These are phyloP conservation scores for Himalopsyche kuldschensis DNA, from an alignment of 2,888 invertebrate species.

Conservation along the genomic window DNA sequence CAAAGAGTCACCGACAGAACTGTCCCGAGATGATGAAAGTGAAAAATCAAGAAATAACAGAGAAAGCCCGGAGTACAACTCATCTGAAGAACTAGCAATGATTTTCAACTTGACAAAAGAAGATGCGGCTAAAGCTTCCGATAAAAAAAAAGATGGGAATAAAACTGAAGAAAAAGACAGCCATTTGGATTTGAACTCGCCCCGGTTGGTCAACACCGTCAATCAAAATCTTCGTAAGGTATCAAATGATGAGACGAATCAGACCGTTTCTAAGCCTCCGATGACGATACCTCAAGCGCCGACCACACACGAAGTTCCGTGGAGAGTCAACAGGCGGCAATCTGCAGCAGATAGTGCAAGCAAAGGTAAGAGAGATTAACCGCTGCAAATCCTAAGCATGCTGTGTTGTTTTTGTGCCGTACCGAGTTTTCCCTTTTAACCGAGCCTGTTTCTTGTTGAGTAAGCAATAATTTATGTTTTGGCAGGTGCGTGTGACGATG, in stretches of 20 bases:
- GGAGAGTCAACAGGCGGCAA: conserved; percentile 56
- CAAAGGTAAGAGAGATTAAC: conserved; percentile 51
- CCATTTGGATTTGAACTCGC: conserved; percentile 52
- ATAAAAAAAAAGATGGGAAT: conserved; percentile 42
- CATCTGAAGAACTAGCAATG: conserved; percentile 66
- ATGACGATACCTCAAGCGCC: conserved; percentile 6
- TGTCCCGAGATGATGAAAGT: conserved; percentile 41
- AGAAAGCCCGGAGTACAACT: conserved; percentile 63
- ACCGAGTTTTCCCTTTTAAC: neutral
- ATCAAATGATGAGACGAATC: conserved; percentile 51
- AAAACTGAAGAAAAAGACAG: conserved; percentile 40
- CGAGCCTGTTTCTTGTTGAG: neutral
- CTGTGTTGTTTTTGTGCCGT: conserved; percentile 27
- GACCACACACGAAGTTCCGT: conserved; percentile 46
- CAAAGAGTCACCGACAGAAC: conserved; percentile 47
- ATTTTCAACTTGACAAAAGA: conserved; percentile 57
- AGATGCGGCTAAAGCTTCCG: conserved; percentile 25
- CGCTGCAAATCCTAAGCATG: conserved; percentile 39
- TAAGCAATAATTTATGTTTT: conserved; percentile 39
- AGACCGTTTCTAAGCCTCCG: conserved; percentile 39
- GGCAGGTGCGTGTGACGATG: conserved; percentile 51
- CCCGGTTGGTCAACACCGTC: conserved; percentile 54
- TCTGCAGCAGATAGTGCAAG: conserved; percentile 55
- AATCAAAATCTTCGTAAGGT: conserved; percentile 55
- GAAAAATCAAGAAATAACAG: conserved; percentile 44